phyloP scores from a whole-genome alignment of 1,140 invertebrate species.

The Trachelipus rathkii region DNA sequence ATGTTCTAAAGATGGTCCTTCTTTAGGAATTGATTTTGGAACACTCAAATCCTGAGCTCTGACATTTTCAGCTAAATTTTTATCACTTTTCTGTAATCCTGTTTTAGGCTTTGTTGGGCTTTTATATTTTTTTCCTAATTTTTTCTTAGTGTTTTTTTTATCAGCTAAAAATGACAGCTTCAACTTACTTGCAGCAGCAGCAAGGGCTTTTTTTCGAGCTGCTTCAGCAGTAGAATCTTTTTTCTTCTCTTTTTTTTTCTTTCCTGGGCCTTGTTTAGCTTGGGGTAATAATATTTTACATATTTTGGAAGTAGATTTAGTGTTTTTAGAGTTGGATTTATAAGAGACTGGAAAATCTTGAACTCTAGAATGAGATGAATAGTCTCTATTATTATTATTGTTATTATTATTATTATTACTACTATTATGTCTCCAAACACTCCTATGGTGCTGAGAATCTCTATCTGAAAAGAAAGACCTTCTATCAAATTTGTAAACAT shows the following conservation, averaged over 20 bases:
- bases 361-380: neutral
- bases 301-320: too few species aligned
- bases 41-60: slow-evolving; percentile 31
- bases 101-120: slow-evolving; percentile 5
- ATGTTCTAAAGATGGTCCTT: slow-evolving; percentile 24
- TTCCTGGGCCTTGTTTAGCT: too few species aligned
- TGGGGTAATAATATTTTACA: too few species aligned
- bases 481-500: neutral
- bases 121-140: neutral
- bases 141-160: slow-evolving; percentile 33
- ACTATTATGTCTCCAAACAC: neutral
- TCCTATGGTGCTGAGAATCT: neutral
- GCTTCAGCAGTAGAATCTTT: slow-evolving; percentile 36
- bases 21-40: slow-evolving; percentile 24
- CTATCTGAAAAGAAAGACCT: neutral
- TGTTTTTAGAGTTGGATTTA: neutral
- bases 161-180: slow-evolving; percentile 38
- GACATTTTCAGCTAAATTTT: slow-evolving; percentile 21
- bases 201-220: slow-evolving; percentile 43
- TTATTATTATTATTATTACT: neutral
- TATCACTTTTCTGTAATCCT: slow-evolving; percentile 12
- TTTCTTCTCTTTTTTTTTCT: slow-evolving; percentile 30
- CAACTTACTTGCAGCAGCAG: slow-evolving; percentile 41
- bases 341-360: neutral
- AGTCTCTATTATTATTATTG: neutral